Conservation (phyloP, 2,797 vertebrate species). For the Cyclura pinguis region DNA sequence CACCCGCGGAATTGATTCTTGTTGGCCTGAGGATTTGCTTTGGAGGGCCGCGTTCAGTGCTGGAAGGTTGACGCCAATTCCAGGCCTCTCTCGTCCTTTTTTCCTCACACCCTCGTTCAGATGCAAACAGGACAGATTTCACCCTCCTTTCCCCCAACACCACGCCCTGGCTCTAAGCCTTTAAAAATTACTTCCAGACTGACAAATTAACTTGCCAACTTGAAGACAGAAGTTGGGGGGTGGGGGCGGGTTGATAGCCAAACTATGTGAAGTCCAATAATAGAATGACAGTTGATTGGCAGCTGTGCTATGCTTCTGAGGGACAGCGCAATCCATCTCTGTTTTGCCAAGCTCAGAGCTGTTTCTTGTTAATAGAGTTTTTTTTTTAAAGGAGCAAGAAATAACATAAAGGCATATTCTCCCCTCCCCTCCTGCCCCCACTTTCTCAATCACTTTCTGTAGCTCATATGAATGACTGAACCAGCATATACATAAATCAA, state of each 20-base stretch:
- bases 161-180: constrained; percentile 41
- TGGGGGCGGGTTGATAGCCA: constrained; percentile 70
- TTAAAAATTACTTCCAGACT: constrained; percentile 74
- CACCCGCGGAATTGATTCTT: fast-evolving
- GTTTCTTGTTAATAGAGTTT: constrained; percentile 36
- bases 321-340: constrained; percentile 17
- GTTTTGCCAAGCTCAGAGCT: background rate
- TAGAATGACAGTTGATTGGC: constrained; percentile 71
- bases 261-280: constrained; percentile 76
- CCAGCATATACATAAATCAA: constrained; percentile 7
- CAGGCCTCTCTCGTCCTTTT: constrained; percentile 7
- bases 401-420: constrained; percentile 19
- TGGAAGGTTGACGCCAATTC: constrained; percentile 36
- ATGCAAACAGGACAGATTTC: constrained; percentile 74
- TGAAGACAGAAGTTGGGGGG: constrained; percentile 74
- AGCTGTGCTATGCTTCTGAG: constrained; percentile 3
- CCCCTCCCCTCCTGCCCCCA: background rate
- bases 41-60: constrained; percentile 27
- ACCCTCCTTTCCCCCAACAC: constrained; percentile 65
- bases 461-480: constrained; percentile 18
- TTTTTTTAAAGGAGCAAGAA: constrained; percentile 26
- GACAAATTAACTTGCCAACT: constrained; percentile 79
- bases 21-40: constrained; percentile 41
- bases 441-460: constrained; percentile 8
- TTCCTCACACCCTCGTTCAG: background rate